Evolutionary conservation across 30 jellyfish, hydroid and myxozoan species (phyloP).

Genomic region (Chrysaora quinquecirrha): DNA sequence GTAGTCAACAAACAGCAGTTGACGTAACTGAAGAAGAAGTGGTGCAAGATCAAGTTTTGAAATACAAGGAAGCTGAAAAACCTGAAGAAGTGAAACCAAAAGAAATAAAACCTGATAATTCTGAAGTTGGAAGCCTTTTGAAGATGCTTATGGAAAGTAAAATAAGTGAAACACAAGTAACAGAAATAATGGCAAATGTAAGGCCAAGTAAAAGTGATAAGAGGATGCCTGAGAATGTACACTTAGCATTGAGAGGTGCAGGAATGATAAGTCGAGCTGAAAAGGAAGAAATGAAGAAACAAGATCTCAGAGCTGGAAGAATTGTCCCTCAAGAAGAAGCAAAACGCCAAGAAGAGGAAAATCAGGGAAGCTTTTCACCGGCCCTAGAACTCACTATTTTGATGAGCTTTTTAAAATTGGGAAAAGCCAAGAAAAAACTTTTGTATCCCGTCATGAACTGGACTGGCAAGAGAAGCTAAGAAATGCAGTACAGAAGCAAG

Average conservation of each 20-base stretch:
- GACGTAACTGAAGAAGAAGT: background rate
- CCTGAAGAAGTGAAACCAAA: background rate
- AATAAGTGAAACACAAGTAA: conserved; percentile 29
- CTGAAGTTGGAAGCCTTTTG: conserved; percentile 67
- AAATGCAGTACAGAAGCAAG: conserved; percentile 34
- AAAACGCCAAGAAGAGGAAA: background rate
- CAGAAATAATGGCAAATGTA: conserved; percentile 44
- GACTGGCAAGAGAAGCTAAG: conserved; percentile 21
- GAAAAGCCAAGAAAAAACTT: conserved; percentile 2
- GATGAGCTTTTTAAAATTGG: background rate
- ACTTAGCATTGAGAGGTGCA: background rate
- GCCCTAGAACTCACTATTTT: conserved; percentile 42
- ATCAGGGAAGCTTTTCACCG: conserved; percentile 3
- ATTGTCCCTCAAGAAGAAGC: background rate
- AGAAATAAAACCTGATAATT: conserved; percentile 45
- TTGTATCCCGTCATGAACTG: conserved; percentile 56
- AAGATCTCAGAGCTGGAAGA: background rate
- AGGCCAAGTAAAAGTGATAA: background rate
- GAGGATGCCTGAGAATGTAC: background rate
- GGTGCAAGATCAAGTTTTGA: background rate
- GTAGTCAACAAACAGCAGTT: background rate
- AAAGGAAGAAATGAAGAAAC: background rate
- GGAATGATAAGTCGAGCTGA: background rate
- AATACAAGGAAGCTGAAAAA: background rate
- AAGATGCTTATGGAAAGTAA: conserved; percentile 23